These are phyloP conservation scores for Pheucticus melanocephalus DNA, from an alignment of 2,113 vertebrate genomes.

Conservation along the genomic window DNA sequence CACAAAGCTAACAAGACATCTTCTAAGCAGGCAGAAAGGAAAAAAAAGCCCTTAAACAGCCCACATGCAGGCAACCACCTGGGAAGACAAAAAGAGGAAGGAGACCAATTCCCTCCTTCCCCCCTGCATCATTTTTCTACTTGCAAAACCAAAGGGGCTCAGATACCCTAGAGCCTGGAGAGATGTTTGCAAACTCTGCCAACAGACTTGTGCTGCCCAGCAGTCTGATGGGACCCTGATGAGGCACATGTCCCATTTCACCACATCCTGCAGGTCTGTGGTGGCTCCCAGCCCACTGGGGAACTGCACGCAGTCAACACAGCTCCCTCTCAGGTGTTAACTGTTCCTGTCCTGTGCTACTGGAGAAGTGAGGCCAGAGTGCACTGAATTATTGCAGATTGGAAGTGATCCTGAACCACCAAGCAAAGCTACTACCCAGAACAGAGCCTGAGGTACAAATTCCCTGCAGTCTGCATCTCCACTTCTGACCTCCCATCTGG, in stretches of 20 bases:
- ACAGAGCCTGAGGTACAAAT: neutral
- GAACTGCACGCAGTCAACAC: neutral
- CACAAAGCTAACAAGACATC: constrained; percentile 22
- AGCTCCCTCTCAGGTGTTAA: neutral
- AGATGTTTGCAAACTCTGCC: neutral
- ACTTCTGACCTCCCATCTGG: neutral
- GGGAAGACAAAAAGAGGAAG: neutral
- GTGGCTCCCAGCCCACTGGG: neutral
- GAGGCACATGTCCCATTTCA: neutral
- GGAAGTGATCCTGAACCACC: neutral
- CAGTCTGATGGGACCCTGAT: neutral
- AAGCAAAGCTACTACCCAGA: neutral
- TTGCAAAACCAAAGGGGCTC: neutral
- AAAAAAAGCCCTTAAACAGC: neutral
- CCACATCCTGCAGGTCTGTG: neutral
- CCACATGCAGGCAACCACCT: neutral
- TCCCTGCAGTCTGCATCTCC: neutral
- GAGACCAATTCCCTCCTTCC: neutral
- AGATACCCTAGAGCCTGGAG: neutral
- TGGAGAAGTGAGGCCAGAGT: neutral
- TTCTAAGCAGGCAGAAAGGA: neutral
- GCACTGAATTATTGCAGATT: neutral
- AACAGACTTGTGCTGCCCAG: neutral
- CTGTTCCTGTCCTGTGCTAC: neutral
- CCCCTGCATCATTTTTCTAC: neutral